Base-by-base conservation (phyloP, 2,113 vertebrate genomes). In the Urocolius indicus region DNA sequence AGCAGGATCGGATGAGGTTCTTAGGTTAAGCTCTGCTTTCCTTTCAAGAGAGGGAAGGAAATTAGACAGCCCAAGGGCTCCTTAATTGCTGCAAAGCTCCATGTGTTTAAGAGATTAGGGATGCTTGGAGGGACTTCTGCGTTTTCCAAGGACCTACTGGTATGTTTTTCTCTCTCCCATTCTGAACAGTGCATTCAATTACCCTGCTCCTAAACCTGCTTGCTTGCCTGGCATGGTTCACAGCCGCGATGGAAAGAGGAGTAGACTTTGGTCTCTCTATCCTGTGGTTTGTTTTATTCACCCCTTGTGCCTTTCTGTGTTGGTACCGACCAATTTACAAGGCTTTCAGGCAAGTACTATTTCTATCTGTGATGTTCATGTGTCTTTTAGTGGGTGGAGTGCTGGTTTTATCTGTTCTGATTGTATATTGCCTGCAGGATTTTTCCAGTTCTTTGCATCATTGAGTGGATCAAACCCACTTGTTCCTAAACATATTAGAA, bases 281-380 rank as follows among this genome's bases (percentile, higher is more conserved):
- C 97, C 97, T 99, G 55, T 99, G 99, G 99, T 98, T 99, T 89
- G 45, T 99, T 94, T 97, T 99, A 95, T 99, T 99, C 98, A 99
- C 98, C 17, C 99, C 99, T 3, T 99, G 99, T 95, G 98, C 99
- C 90, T 99, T 99, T 93, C 43, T 99, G 84, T 99, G 99, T 93
- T 99, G 99, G 99, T 99, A 99, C 97, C 97, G 99, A 92, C 99
- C 99, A 0, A 98, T 99, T 87, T 99, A 99, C 97, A 99, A 99
- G 97, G 99, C 99, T 90, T 99, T 99, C 97, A 99, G 98, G 99
- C 99, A 96, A 97, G 96, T 97, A 18, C 46, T 21, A 0, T 62
- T 51, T 57, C 27, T 23, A 46, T 23, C 23, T 63, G 17, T 49
- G 1, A 5, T 0, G 0, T 32, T 49, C 26, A 30, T 38, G 3